Base-by-base conservation (phyloP, 2,888 invertebrate species). In the Nymphalis c-album region DNA sequence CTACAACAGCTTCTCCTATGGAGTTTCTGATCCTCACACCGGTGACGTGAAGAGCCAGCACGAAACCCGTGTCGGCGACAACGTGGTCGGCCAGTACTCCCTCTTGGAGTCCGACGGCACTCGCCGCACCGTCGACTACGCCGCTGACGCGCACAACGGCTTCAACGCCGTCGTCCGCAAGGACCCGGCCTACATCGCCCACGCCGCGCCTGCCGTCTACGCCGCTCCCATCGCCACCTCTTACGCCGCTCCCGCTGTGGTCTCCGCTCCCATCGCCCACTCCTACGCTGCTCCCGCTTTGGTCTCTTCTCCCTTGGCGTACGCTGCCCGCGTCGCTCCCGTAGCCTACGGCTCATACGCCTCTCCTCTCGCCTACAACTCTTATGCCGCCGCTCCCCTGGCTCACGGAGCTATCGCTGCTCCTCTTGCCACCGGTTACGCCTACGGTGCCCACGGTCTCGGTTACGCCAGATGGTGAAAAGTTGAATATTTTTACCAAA, bases 81-180 rank as follows among this genome's bases (percentile, higher is more conserved):
- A 83, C 66, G 93, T 93, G 18, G 88, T 88, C 62, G 92, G 93
- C 31, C 88, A 90, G 71, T 93, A 93, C 82, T 91, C 92, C 59
- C 84, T 93, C 63, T 78, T 86, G 71, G 93, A 93, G 64, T 80
- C 93, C 58, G 93, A 93, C 75, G 93, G 93, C 75, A 89, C 89
- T 62, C 85, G 87, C 70, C 88, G 93, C 72, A 91, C 86, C 46
- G 93, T 93, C 2, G 93, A 93, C 82, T 93, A 93, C 82, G 90
- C 90, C 48, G 91, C 93, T 20, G 92, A 92, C 61, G 85, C 88
- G 1, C 79, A 88, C 69, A 84, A 80, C 69, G 93, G 93, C 20
- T 93, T 93, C 85, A 93, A 93, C 84, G 93, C 93, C 58, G 85
- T 93, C 58, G 93, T 93, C 0, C 90, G 88, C 80, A 91, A 88